Base-by-base conservation (phyloP, 2,888 invertebrate genomes). In the Morinoia aosen region DNA sequence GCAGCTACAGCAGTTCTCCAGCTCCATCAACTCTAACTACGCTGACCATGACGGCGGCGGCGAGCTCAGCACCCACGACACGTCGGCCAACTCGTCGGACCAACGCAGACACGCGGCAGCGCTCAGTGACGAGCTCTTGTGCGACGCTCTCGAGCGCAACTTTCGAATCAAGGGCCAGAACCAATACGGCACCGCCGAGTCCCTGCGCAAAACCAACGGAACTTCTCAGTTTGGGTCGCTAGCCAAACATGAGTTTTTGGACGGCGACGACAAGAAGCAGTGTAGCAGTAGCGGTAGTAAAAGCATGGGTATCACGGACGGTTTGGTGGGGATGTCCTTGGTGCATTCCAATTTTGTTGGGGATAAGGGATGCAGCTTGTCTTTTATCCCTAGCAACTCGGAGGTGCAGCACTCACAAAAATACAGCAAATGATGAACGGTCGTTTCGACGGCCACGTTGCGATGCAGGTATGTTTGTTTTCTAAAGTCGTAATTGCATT, bases 61-160 rank as follows among this genome's bases (percentile, higher is more conserved):
- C 10, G 93, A 93, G 5, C 33, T 93, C 93, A 93, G 57, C 57
- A 11, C 57, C 33, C 93, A 93, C 93, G 93, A 93, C 57, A 57
- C 93, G 19, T 93, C 93, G n/a, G 93, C 93, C n/a, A 93, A 93
- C 93, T 93, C 93, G 33, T 93, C 93, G 2, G 93, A 93, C 93
- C 93, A 93, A 39, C 56, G 93, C 25, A 39, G 93, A n/a, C 93
- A 93, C 93, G 93, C 93, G 5, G 93, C 93, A 57, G 93, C 93
- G 12, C 93, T 93, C 93, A 93, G 93, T 57, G 93, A 93, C 58
- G 93, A 93, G 58, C 57, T 93, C 16, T 57, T 93, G 56, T 93
- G 93, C 93, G 93, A 93, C 40, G 93, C 93, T 4, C 93, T 93
- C 25, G 93, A 93, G 57, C 93, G 93, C 11, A 93, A 93, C 57